Base-by-base conservation (phyloP, 2,113 vertebrate genomes). In the Hippocampus guttulatus region DNA sequence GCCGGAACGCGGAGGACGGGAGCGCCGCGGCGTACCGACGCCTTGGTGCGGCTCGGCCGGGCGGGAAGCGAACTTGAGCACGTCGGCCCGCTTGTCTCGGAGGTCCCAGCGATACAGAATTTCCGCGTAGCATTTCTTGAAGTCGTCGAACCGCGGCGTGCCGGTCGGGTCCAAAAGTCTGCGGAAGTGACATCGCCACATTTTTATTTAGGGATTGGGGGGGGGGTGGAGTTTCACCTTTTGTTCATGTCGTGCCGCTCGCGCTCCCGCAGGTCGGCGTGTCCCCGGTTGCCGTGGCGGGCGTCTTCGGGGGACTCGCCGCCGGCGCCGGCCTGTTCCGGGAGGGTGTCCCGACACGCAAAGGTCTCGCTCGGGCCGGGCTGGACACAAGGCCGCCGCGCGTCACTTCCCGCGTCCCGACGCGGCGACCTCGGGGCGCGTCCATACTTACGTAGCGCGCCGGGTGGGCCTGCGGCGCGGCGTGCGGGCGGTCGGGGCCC, bases 221-320 rank as follows among this genome's bases (percentile, higher is more conserved):
- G 1, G 43, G 43, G 43, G 15, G 6, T 2, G 16, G 47, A 16
- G 47, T 20, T 16, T n/a, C 67, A 97, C 97, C 95, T 94, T 85
- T 98, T 98, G 89, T 98, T 98, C 90, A 95, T 95, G 83, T 98
- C 96, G 5, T 99, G 97, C 80, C 95, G 96, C 71, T 98, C 97
- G 3, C 94, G 93, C 79, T 99, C 97, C 0, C 95, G 91, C 0
- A 94, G 95, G 10, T 98, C 96, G 0, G 90, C 74, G 71, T 94
- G 94, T 1, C 75, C 89, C 2, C 94, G 91, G 87, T 91, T 95
- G 67, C 93, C 90, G 0, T 93, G 94, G 82, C 96, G 96, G 69
- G 93, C 92, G 14, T 98, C 97, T 11, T 98, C 97, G 0, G 96
- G 96, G 0, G 97, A 92, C 38, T 98, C 97, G 0, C 94, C 92